These are phyloP conservation scores for Drosophila micromelanica DNA, from an alignment of 1,140 invertebrate species.

Conservation along the genomic window DNA sequence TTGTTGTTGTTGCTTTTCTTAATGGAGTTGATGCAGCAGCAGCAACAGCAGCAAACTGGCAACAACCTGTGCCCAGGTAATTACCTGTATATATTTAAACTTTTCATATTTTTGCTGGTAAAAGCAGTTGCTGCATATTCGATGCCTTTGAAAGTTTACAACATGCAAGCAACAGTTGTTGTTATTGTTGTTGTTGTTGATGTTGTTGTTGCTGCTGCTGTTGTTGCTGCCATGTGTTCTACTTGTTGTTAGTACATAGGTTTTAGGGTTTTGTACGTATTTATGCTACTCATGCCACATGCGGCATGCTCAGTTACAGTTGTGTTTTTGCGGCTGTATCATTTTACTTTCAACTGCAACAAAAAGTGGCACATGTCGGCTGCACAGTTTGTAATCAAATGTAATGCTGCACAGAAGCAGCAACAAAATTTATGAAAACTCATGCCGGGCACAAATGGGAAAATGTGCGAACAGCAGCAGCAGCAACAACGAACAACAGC, in stretches of 20 bases:
- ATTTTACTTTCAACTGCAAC: conserved; percentile 68
- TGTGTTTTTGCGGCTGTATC: conserved; percentile 56
- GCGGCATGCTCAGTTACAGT: conserved; percentile 53
- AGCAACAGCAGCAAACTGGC: conserved; percentile 21
- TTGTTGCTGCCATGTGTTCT: conserved; percentile 51
- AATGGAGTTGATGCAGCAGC: conserved; percentile 16
- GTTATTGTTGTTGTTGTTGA: conserved; percentile 20
- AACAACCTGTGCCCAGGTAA: conserved; percentile 57
- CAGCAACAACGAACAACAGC: neutral
- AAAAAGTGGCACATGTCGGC: conserved; percentile 77
- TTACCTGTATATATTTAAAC: conserved; percentile 51
- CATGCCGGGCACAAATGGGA: conserved; percentile 32
- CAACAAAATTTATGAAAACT: conserved; percentile 49
- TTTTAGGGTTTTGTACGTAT: conserved; percentile 57
- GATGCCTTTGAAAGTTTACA: conserved; percentile 51
- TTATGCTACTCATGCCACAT: conserved; percentile 66
- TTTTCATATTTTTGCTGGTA: conserved; percentile 53
- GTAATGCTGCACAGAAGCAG: conserved; percentile 48
- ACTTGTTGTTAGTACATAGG: conserved; percentile 56
- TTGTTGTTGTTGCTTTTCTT: conserved; percentile 2
- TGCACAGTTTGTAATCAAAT: conserved; percentile 76
- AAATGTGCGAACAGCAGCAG: conserved; percentile 17
- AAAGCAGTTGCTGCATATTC: conserved; percentile 40
- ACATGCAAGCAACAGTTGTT: conserved; percentile 51
- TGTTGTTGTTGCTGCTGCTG: conserved; percentile 22